These are phyloP conservation scores for Scrobipalpa atriplicella DNA, from an alignment of 2,888 invertebrate genomes.

Conservation along the genomic window DNA sequence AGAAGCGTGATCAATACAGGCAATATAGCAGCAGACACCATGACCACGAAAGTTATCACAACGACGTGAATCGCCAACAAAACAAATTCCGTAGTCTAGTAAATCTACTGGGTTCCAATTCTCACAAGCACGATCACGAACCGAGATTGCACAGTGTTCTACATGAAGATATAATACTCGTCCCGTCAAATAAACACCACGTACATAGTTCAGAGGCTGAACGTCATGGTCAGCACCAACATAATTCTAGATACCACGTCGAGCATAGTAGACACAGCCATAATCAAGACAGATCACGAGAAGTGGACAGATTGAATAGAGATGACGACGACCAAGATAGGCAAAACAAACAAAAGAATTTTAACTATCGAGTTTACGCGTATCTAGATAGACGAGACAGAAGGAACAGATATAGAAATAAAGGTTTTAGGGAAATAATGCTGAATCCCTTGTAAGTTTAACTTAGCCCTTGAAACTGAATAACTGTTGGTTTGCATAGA, in stretches of 20 bases:
- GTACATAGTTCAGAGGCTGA: neutral
- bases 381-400: neutral
- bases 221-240: neutral
- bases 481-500: too few relatives aligned
- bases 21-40: too few relatives aligned
- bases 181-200: neutral
- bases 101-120: neutral
- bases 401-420: too few relatives aligned
- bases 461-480: too few relatives aligned
- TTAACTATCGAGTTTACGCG: neutral
- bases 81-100: slow-evolving; percentile 7
- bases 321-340: neutral
- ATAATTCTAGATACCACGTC: neutral
- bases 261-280: too few relatives aligned
- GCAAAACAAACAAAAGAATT: neutral
- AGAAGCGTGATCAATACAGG: too few relatives aligned
- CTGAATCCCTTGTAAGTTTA: too few relatives aligned
- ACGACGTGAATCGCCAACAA: neutral
- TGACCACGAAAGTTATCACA: too few relatives aligned
- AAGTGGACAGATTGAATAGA: too few relatives aligned
- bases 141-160: neutral
- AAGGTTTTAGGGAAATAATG: too few relatives aligned
- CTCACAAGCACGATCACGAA: neutral
- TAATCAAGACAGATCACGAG: too few relatives aligned
- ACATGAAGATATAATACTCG: neutral